phyloP scores from a whole-genome alignment of 23 tunicate species.

The Diplosoma virens region DNA sequence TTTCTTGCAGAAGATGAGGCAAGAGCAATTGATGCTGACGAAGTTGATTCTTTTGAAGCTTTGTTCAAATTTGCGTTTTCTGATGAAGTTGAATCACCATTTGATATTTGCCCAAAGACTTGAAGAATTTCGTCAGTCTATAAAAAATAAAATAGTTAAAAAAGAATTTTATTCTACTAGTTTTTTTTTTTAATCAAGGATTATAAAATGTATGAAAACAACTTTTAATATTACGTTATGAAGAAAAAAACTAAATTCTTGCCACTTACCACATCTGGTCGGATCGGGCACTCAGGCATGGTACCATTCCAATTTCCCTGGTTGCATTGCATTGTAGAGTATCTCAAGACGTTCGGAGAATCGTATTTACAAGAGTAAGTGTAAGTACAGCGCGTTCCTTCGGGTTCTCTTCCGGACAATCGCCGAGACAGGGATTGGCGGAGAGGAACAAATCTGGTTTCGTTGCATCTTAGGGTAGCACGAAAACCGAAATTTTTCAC shows the following conservation, averaged over 20 bases:
- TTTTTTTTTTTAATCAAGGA: too few relatives aligned
- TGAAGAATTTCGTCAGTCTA: background rate
- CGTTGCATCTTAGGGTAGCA: too few relatives aligned
- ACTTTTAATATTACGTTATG: too few relatives aligned
- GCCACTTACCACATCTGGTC: background rate
- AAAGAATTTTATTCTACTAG: too few relatives aligned
- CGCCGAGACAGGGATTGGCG: too few relatives aligned
- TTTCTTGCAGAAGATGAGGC: background rate
- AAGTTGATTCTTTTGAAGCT: background rate
- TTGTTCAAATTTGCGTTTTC: background rate
- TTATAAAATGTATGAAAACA: too few relatives aligned
- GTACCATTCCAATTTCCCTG: conserved; percentile 9
- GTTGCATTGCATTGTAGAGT: background rate
- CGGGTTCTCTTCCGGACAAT: background rate
- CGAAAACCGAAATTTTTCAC: too few relatives aligned
- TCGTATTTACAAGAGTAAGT: background rate
- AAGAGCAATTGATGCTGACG: background rate
- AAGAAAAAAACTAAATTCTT: background rate
- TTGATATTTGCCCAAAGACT: background rate
- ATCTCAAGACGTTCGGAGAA: background rate
- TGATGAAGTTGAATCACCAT: background rate
- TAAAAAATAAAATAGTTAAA: background rate
- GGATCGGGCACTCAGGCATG: background rate
- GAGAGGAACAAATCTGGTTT: too few relatives aligned
- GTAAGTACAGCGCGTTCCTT: conserved; percentile 1